phyloP scores from a whole-genome alignment of 2,888 invertebrate species.

The Chesias legatella region DNA sequence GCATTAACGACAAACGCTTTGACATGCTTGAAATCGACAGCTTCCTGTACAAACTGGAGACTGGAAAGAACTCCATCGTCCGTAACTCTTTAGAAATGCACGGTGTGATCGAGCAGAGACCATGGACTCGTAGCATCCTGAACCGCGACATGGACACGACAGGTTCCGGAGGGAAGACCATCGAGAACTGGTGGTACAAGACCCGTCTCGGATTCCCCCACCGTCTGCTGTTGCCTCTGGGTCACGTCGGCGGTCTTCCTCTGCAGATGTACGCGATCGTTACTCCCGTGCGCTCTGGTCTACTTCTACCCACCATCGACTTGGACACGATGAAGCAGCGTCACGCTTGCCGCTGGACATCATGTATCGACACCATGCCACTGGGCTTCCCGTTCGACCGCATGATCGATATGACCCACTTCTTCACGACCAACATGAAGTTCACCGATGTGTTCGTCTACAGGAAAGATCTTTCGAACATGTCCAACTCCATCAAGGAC shows the following conservation, averaged over 20 bases:
- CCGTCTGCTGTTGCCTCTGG: slow-evolving; percentile 86
- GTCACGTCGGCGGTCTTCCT: slow-evolving; percentile 82
- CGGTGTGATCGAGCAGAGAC: slow-evolving; percentile 82
- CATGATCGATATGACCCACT: slow-evolving; percentile 77
- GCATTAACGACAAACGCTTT: slow-evolving; percentile 64
- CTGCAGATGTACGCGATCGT: slow-evolving; percentile 84
- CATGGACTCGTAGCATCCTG: slow-evolving; percentile 56
- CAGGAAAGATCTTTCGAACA: slow-evolving; percentile 73
- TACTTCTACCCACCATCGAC: slow-evolving; percentile 64
- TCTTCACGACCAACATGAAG: slow-evolving; percentile 84
- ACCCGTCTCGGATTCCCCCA: slow-evolving; percentile 82
- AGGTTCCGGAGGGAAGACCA: slow-evolving; percentile 70
- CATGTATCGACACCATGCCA: slow-evolving; percentile 82
- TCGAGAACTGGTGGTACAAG: slow-evolving; percentile 79
- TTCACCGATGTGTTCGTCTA: slow-evolving; percentile 83
- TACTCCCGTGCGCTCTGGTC: slow-evolving; percentile 74
- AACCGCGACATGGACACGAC: slow-evolving; percentile 49
- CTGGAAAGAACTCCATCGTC: slow-evolving; percentile 84
- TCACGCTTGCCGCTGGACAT: slow-evolving; percentile 76
- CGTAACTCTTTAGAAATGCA: slow-evolving; percentile 85
- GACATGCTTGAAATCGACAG: slow-evolving; percentile 73
- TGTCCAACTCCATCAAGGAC: slow-evolving; percentile 55
- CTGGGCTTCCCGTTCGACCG: slow-evolving; percentile 90
- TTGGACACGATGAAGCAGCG: slow-evolving; percentile 71
- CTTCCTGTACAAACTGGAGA: slow-evolving; percentile 81